phyloP scores from a whole-genome alignment of 2,797 vertebrate genomes.

The Hydrolagus colliei region DNA sequence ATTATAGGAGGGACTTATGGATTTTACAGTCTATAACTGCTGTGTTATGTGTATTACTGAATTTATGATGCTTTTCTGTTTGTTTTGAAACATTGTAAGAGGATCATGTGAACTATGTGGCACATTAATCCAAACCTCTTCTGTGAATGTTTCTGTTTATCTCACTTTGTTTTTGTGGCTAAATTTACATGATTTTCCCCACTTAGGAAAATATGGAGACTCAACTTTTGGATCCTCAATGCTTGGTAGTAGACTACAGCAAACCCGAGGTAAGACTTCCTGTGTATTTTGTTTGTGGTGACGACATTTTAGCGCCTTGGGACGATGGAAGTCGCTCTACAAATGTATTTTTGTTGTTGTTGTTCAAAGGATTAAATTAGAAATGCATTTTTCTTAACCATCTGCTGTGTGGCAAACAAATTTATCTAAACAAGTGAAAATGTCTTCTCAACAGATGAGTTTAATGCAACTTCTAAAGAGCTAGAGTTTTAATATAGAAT shows the following conservation, averaged over 20 bases:
- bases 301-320: neutral
- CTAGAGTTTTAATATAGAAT: neutral
- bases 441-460: neutral
- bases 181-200: neutral
- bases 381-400: neutral
- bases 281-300: neutral
- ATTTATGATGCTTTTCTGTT: too few species aligned
- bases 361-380: neutral
- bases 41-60: too few species aligned
- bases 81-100: too few species aligned
- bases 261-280: conserved; percentile 77
- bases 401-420: conserved; percentile 17
- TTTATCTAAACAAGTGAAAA: too few species aligned
- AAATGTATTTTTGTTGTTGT: too few species aligned
- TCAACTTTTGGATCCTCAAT: conserved; percentile 76
- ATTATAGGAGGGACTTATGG: too few species aligned
- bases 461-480: neutral
- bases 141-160: neutral
- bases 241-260: conserved; percentile 82
- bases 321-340: neutral
- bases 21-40: too few species aligned
- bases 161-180: neutral
- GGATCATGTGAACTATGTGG: too few species aligned
- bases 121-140: too few species aligned
- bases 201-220: conserved; percentile 74